phyloP scores from a whole-genome alignment of 1,140 invertebrate genomes.

The Metopolophium dirhodum region DNA sequence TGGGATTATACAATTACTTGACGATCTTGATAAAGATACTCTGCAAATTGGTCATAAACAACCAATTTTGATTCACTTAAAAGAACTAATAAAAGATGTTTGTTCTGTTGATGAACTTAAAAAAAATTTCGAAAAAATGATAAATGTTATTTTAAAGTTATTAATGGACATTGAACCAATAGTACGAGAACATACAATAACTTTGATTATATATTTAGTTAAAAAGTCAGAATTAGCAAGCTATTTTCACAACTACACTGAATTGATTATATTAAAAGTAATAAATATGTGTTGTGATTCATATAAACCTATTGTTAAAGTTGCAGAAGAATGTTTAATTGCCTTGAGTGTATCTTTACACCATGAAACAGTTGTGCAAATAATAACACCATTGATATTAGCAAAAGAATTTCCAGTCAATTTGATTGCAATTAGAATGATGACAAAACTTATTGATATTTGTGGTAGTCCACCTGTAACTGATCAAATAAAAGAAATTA shows the following conservation, averaged over 20 bases:
- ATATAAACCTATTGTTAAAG: conserved; percentile 74
- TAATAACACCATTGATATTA: conserved; percentile 81
- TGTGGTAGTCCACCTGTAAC: conserved; percentile 74
- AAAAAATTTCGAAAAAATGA: not conserved
- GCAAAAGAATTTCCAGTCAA: conserved; percentile 85
- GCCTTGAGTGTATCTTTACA: conserved; percentile 57
- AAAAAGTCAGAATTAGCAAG: conserved; percentile 74
- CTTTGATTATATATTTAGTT: conserved; percentile 81
- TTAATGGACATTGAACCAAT: conserved; percentile 25
- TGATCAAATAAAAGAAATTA: conserved; percentile 76
- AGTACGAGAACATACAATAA: conserved; percentile 69
- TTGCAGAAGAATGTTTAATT: conserved; percentile 61
- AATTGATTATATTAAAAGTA: conserved; percentile 85
- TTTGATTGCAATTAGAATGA: conserved; percentile 90
- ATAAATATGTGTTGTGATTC: conserved; percentile 81
- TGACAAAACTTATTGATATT: conserved; percentile 78
- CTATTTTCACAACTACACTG: conserved; percentile 73
- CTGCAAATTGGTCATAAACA: not conserved
- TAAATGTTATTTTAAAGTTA: conserved; percentile 9
- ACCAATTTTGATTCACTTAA: not conserved
- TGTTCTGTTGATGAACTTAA: not conserved
- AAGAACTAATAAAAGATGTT: not conserved
- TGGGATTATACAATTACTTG: not conserved
- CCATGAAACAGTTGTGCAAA: conserved; percentile 66
- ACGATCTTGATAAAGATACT: conserved; percentile 16